Percentiles rank a stretch among this genome's conserved stretches.
phyloP scores from a whole-genome alignment of 2,888 invertebrate species.

The Pseudolycoriella hygida region DNA sequence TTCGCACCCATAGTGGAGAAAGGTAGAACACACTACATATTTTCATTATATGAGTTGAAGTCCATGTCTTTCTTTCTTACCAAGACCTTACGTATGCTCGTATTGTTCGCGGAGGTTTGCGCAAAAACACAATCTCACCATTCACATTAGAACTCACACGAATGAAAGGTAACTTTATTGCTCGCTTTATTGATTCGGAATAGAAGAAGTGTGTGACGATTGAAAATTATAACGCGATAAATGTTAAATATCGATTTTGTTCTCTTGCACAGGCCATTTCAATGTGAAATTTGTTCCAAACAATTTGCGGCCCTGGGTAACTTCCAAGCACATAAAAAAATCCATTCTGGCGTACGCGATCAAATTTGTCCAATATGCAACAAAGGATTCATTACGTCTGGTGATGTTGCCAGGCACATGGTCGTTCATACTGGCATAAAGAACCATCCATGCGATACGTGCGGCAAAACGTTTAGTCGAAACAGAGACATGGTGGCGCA shows the following conservation, averaged over 20 bases:
- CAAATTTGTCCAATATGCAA: conserved; percentile 39
- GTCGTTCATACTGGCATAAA: conserved; percentile 37
- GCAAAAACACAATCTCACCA: conserved; percentile 42
- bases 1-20: conserved; percentile 41
- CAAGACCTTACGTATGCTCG: conserved; percentile 34
- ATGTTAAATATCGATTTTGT: too few relatives aligned
- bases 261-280: conserved; percentile 40
- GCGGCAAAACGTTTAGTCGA: conserved; percentile 36
- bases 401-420: conserved; percentile 41
- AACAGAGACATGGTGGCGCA: conserved; percentile 36
- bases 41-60: too few relatives aligned
- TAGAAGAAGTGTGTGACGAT: too few relatives aligned
- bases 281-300: conserved; percentile 44
- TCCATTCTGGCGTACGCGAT: conserved; percentile 40
- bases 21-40: too few relatives aligned
- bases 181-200: background rate
- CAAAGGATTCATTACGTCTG: conserved; percentile 40
- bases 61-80: too few relatives aligned
- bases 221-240: too few relatives aligned
- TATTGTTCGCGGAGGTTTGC: conserved; percentile 39
- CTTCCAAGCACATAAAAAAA: conserved; percentile 43
- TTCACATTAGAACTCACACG: conserved; percentile 39
- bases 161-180: conserved; percentile 12
- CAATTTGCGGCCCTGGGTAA: conserved; percentile 42
- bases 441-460: conserved; percentile 39